phyloP scores from a whole-genome alignment of 1,140 invertebrate genomes.

The Sinonovacula constricta region DNA sequence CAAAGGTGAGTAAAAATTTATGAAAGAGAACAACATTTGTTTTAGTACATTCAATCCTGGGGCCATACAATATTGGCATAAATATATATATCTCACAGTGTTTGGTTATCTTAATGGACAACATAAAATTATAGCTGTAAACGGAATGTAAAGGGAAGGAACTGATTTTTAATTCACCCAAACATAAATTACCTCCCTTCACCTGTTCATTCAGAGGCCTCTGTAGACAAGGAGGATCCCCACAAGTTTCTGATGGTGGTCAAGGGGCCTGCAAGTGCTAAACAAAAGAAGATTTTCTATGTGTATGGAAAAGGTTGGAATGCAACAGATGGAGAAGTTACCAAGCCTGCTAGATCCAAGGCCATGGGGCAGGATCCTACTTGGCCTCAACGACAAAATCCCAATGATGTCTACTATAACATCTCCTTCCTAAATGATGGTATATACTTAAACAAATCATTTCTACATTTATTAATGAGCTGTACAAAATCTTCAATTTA shows the following conservation, averaged over 20 bases:
- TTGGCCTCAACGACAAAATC: slow-evolving; percentile 64
- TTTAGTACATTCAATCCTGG: too few species aligned
- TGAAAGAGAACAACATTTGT: too few species aligned
- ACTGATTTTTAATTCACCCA: too few species aligned
- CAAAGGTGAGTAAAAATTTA: too few species aligned
- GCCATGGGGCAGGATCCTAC: slow-evolving; percentile 62
- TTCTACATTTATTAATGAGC: background rate
- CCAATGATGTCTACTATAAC: slow-evolving; percentile 68
- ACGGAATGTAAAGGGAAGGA: too few species aligned
- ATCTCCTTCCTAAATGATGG: slow-evolving; percentile 58
- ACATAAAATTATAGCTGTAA: too few species aligned
- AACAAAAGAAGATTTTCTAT: slow-evolving; percentile 72
- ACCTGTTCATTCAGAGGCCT: slow-evolving; percentile 59
- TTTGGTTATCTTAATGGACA: too few species aligned
- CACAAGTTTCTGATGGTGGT: slow-evolving; percentile 69
- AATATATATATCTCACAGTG: too few species aligned
- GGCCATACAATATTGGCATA: too few species aligned
- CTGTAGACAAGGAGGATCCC: slow-evolving; percentile 60
- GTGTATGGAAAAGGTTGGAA: slow-evolving; percentile 68
- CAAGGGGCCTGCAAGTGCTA: slow-evolving; percentile 65
- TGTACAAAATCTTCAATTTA: background rate
- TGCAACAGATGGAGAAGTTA: slow-evolving; percentile 59
- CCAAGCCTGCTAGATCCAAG: slow-evolving; percentile 58
- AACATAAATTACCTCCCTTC: too few species aligned
- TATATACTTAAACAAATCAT: slow-evolving; percentile 26